Evolutionary conservation across 2,113 vertebrate genomes (phyloP), one percentile per base, ranked within the genome.

Genomic region (Labeo catla): DNA sequence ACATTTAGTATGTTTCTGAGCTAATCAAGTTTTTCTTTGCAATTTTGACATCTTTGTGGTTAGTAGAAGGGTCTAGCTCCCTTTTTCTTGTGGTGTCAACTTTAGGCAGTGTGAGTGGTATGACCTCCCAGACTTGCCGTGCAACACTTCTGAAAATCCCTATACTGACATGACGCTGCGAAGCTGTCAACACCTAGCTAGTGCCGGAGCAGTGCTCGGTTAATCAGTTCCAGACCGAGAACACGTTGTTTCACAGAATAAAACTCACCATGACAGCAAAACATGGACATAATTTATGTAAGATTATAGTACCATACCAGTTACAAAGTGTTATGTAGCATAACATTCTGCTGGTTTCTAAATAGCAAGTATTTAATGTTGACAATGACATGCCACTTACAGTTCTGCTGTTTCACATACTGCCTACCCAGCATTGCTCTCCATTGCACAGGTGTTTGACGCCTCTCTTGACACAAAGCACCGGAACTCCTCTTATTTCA

Each of bases 61-160:
- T 39, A 39, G 36, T 15, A 70, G 36, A 43, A 43, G 15, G 66
- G 16, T 16, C 34, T 68, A 36, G 65, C 34, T 19, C 13, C 34
- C 34, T 19, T 70, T 72, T 15, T 11, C 15, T 77, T 39, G 12
- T 77, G 23, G 47, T 80, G 34, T 89, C 83, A 79, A 63, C 73
- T 39, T 66, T 43, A 43, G 39, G 88, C 88, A 91, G 90, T 91
- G 87, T 86, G 83, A 66, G 39, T 52, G 36, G 77, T 83, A 90
- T 82, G 65, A 49, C 82, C 63, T 65, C 72, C n/a, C 70, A 84
- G 86, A 8, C 19, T 16, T 81, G 57, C 21, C 9, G 28, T 73
- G 52, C 11, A n/a, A 70, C 57, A 52, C 57, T 74, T 50, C 13
- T n/a, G 45, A 77, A 83, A 59, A 66, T 83, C 78, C 83, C 12